A percentile compares a stretch with the other conserved stretches of the same genome.
phyloP scores from a whole-genome alignment of 2,797 vertebrate genomes.

The Cyprinodon diabolis region DNA sequence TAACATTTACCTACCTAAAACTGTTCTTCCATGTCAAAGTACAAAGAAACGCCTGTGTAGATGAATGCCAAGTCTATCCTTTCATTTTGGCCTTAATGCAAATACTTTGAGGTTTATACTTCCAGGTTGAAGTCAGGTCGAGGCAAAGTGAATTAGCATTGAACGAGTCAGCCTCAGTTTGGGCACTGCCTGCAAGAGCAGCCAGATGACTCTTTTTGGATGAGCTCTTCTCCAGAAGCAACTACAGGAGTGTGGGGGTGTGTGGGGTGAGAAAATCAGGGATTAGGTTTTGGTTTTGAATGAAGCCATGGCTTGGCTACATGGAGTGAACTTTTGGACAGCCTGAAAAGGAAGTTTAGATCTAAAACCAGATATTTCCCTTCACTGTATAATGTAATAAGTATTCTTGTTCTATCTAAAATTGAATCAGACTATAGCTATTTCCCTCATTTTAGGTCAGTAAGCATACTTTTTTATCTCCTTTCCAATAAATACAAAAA shows the following conservation, averaged over 20 bases:
- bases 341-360: conserved; percentile 57
- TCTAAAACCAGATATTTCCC: not conserved
- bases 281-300: conserved; percentile 57
- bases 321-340: conserved; percentile 48
- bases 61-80: not conserved
- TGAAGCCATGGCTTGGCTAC: conserved; percentile 29
- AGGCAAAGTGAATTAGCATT: not conserved
- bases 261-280: conserved; percentile 49
- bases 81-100: not conserved
- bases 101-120: not conserved
- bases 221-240: conserved; percentile 24
- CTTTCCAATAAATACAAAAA: not conserved
- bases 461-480: not conserved
- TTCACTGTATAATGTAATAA: not conserved
- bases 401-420: not conserved
- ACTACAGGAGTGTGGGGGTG: conserved; percentile 23
- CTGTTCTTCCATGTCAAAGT: not conserved
- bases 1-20: not conserved
- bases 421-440: not conserved
- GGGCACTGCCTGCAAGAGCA: conserved; percentile 56
- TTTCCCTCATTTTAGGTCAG: not conserved
- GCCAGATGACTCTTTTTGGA: conserved; percentile 28
- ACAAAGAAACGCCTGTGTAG: not conserved
- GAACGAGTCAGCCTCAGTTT: conserved; percentile 40
- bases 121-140: not conserved